phyloP scores from a whole-genome alignment of 2,888 invertebrate genomes.

The Camponotus fellah region DNA sequence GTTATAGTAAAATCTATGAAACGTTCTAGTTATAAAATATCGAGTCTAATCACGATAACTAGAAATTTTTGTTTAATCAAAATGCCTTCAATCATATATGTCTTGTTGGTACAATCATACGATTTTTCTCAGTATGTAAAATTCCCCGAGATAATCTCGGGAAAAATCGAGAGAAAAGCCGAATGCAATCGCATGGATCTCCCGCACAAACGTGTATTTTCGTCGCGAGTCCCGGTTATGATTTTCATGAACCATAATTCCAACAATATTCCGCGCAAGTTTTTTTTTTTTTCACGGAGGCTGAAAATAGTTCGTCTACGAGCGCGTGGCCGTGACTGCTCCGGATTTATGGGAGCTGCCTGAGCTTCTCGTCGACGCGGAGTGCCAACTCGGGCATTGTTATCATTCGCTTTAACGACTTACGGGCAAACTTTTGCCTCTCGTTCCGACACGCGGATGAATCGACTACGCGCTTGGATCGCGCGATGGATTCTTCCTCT shows the following conservation, averaged over 20 bases:
- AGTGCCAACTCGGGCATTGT: constrained; percentile 56
- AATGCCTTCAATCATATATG: no score
- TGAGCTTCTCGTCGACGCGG: constrained; percentile 5
- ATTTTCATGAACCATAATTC: constrained; percentile 34
- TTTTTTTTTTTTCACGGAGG: constrained; percentile 24
- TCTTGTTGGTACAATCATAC: no score
- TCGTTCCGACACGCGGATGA: background rate
- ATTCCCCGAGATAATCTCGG: background rate
- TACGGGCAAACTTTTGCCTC: constrained; percentile 40
- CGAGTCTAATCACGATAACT: no score
- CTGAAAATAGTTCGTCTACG: constrained; percentile 23
- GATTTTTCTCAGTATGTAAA: background rate
- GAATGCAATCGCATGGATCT: background rate
- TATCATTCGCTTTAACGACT: constrained; percentile 59
- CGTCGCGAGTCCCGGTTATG: constrained; percentile 11
- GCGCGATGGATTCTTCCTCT: background rate
- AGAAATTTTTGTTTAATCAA: no score
- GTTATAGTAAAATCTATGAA: no score
- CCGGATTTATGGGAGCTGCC: constrained; percentile 32
- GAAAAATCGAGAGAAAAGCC: background rate
- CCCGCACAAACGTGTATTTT: constrained; percentile 24
- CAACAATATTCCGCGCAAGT: constrained; percentile 18
- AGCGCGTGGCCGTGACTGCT: constrained; percentile 21
- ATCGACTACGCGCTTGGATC: background rate
- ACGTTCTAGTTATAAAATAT: no score